phyloP scores from a whole-genome alignment of 2,797 vertebrate genomes.

The Gymnopithys bicolor region DNA sequence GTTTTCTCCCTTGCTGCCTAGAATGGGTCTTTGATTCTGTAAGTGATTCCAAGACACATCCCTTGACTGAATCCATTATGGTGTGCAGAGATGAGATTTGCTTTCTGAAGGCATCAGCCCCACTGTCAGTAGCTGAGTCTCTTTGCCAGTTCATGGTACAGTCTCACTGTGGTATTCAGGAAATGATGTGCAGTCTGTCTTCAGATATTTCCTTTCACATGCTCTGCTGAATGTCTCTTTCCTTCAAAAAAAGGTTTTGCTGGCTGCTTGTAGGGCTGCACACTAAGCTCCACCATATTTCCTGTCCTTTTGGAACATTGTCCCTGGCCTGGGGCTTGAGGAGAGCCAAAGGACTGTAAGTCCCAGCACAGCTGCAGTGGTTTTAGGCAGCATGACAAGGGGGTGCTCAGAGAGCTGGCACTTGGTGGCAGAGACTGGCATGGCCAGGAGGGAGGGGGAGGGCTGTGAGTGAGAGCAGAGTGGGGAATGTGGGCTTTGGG shows the following conservation, averaged over 20 bases:
- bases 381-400: not conserved
- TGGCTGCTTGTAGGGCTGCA: not conserved
- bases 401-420: not conserved
- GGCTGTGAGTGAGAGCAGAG: not conserved
- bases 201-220: not conserved
- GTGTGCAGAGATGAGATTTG: not conserved
- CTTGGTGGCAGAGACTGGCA: not conserved
- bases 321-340: not conserved
- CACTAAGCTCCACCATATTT: not conserved
- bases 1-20: not conserved
- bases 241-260: not conserved
- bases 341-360: not conserved
- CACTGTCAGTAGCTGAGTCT: not conserved
- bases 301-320: not conserved
- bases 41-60: not conserved
- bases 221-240: not conserved
- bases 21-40: not conserved
- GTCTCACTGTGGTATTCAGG: not conserved
- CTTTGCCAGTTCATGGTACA: not conserved
- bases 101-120: not conserved
- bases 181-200: not conserved
- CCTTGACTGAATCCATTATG: not conserved
- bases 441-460: not conserved
- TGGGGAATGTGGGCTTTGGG: fast-evolving
- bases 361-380: not conserved